Evolutionary conservation across 2,113 vertebrate species (phyloP).

Genomic region (Suncus etruscus): DNA sequence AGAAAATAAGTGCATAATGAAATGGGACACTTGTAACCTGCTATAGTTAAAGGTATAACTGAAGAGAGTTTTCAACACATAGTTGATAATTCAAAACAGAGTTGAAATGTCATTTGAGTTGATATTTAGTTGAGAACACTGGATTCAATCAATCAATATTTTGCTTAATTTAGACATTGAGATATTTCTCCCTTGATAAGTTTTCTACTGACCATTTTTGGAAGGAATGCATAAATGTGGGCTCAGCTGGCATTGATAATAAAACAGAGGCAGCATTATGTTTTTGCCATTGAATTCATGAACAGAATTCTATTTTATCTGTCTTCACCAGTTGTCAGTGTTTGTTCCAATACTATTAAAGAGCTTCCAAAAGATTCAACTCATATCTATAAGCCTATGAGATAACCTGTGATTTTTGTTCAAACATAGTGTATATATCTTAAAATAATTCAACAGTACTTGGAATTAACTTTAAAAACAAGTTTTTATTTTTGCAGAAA

Average conservation of each 20-base stretch:
- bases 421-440: slow-evolving; percentile 1
- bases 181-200: slow-evolving; percentile 12
- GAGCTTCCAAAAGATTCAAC: slow-evolving; percentile 55
- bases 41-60: not conserved
- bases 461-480: slow-evolving; percentile 39
- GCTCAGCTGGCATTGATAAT: slow-evolving; percentile 39
- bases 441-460: slow-evolving; percentile 58
- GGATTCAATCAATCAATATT: not conserved
- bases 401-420: slow-evolving; percentile 20
- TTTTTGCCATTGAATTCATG: slow-evolving; percentile 62
- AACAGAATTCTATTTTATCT: slow-evolving; percentile 62
- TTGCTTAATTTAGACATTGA: slow-evolving; percentile 37
- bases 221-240: slow-evolving; percentile 48
- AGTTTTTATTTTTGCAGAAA: not conserved
- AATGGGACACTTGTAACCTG: not conserved
- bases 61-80: not conserved
- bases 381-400: not conserved
- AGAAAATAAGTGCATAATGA: not conserved
- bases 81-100: not conserved
- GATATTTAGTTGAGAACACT: not conserved
- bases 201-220: slow-evolving; percentile 32
- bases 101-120: not conserved
- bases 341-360: slow-evolving; percentile 43
- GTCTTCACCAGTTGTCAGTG: slow-evolving; percentile 14
- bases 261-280: not conserved